Percentiles rank a stretch among this genome's conserved stretches.
phyloP scores from a whole-genome alignment of 2,797 vertebrate species.

The Pseudopleuronectes americanus region DNA sequence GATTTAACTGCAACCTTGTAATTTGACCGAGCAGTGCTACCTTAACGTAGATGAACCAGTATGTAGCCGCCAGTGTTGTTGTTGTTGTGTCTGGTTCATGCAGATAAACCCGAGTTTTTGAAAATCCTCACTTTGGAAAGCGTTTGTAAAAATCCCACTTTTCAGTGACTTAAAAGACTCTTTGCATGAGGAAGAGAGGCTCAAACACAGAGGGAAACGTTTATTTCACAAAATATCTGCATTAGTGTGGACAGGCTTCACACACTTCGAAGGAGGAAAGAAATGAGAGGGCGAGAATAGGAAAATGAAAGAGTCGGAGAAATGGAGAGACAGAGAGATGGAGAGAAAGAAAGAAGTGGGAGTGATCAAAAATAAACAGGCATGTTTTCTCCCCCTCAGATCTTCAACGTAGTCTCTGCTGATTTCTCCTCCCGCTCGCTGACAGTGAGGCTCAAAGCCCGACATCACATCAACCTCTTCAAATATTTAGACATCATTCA shows the following conservation, averaged over 20 bases:
- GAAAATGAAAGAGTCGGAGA: conserved; percentile 20
- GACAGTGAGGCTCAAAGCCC: conserved; percentile 72
- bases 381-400: conserved; percentile 69
- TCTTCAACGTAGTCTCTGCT: conserved; percentile 71
- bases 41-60: too few relatives aligned
- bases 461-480: conserved; percentile 78
- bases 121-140: too few relatives aligned
- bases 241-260: background rate
- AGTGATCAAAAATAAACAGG: conserved; percentile 67
- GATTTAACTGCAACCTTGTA: too few relatives aligned
- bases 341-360: conserved; percentile 16
- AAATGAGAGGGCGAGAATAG: conserved; percentile 22
- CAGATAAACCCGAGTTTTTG: too few relatives aligned
- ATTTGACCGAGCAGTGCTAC: too few relatives aligned
- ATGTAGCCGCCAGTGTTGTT: too few relatives aligned
- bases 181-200: too few relatives aligned
- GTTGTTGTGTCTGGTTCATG: too few relatives aligned
- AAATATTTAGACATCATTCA: conserved; percentile 81
- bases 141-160: too few relatives aligned
- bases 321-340: conserved; percentile 25
- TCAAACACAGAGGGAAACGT: too few relatives aligned
- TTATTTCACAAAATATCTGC: too few relatives aligned
- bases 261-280: conserved; percentile 41
- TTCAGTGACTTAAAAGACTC: too few relatives aligned
- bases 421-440: conserved; percentile 71